Base-by-base conservation (phyloP, 2,113 vertebrate species). In the Nyctibius bracteatus region DNA sequence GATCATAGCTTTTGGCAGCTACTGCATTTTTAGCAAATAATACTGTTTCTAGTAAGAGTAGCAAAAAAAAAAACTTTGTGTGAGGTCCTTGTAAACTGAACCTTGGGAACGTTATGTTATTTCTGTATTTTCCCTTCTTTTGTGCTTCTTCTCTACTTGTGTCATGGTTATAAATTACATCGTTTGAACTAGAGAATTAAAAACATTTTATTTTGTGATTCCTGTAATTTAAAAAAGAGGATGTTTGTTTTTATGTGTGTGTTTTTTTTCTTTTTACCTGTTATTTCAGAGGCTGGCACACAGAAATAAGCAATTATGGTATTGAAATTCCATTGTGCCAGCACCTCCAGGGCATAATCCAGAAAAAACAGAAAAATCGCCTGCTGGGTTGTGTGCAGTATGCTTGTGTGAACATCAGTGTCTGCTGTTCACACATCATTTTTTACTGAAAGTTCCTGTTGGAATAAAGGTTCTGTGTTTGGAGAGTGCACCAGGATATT, bases 71-170 rank as follows among this genome's bases (percentile, higher is more conserved):
- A 95, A 95, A 97, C 97, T 98, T 99, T 98, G 99, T 99, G 99
- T 99, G 99, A 99, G 99, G 99, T 99, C 99, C 98, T 99, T 99
- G 99, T 99, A 99, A 98, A 98, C 98, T 97, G 98, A 98, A 98
- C 97, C 98, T 98, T 98, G 98, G 98, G 98, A 98, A 98, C 97
- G 95, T 98, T 98, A 97, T 98, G 98, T 98, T 98, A 98, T 98
- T 97, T 97, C 97, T 96, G 91, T 87, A 91, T 87, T 91, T 90
- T 96, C 80, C 97, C 84, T 92, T 82, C 94, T 93, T 98, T 98
- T 98, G 97, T 98, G 96, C 97, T 97, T 94, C 97, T 97, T 98
- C 94, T 96, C 86, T 97, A 52, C 97, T 98, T 98, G 97, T 98
- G 97, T 98, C 98, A 97, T 97, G 97, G 96, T 98, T 98, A 98